phyloP scores from a whole-genome alignment of 2,797 vertebrate genomes.

The Channa striata region DNA sequence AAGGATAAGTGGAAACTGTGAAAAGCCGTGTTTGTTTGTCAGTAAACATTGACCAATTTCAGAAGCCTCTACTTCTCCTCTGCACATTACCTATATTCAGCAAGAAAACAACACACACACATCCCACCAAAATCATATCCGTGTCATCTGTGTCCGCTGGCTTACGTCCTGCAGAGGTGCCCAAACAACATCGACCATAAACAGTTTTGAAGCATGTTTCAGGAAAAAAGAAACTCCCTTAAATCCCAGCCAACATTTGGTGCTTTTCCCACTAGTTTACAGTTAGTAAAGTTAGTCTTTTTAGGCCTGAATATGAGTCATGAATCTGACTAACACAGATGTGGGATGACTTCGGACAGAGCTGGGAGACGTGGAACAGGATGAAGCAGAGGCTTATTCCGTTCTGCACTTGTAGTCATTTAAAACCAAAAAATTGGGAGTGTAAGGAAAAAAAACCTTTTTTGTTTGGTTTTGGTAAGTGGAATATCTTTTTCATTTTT shows the following conservation, averaged over 20 bases:
- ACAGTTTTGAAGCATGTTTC: slow-evolving; percentile 58
- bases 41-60: slow-evolving; percentile 30
- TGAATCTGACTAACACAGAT: slow-evolving; percentile 31
- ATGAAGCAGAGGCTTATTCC: slow-evolving; percentile 24
- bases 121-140: slow-evolving; percentile 8
- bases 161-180: slow-evolving; percentile 57
- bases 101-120: neutral
- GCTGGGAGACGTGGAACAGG: slow-evolving; percentile 40
- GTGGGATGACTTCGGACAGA: slow-evolving; percentile 37
- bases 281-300: too few species aligned
- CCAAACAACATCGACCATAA: slow-evolving; percentile 49
- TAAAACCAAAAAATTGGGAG: slow-evolving; percentile 54
- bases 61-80: slow-evolving; percentile 31
- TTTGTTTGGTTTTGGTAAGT: slow-evolving; percentile 48
- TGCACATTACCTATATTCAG: slow-evolving; percentile 50
- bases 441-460: slow-evolving; percentile 44
- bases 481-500: slow-evolving; percentile 56
- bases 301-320: slow-evolving; percentile 47
- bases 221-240: slow-evolving; percentile 51
- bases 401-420: slow-evolving; percentile 62
- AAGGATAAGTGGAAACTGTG: slow-evolving; percentile 60
- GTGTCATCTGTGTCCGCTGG: slow-evolving; percentile 35
- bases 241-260: slow-evolving; percentile 59
- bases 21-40: slow-evolving; percentile 68
- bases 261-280: slow-evolving; percentile 79